Evolutionary conservation across 2,113 vertebrate genomes (phyloP), one percentile per base, ranked within the genome.

Genomic region (Phylloscopus trochiloides): DNA sequence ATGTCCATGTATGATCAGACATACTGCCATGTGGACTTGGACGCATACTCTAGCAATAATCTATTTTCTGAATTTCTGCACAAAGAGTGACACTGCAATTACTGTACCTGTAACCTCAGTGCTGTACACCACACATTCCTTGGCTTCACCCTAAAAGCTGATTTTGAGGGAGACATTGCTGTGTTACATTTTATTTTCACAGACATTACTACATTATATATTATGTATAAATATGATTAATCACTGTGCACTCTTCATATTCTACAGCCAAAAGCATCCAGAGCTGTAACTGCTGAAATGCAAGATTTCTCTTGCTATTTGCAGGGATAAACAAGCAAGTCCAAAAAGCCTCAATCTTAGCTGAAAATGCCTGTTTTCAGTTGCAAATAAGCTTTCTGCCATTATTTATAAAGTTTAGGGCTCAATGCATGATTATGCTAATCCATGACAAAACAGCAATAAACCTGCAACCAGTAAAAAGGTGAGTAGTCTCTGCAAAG

Each of bases 361-460:
- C 61, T 91, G 68, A 84, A 84, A 95, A 91, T 54, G 57, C 25
- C 88, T 89, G n/a, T 45, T 92, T 59, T 59, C 83, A 91, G 55
- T 20, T 86, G 68, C 36, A 92, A 84, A 77, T 55, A 84, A 61
- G 61, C 31, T 74, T 89, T 84, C 83, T 84, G 72, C 38, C 80
- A 38, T 86, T 86, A 81, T 74, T 88, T 47, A 91, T 67, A 57
- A 45, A 48, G 55, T 67, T 77, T 34, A 86, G 52, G 78, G 11
- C 51, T 89, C 71, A 34, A 55, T n/a, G 34, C 32, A 77, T 5
- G 42, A 70, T 62, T 83, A 76, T 22, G 11, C 15, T 83, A 88
- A 93, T 73, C 83, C 26, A 25, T 7, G 26, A 73, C 32, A 86
- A 80, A 92, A 74, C 29, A 77, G 73, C 38, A 66, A 80, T 70